A percentile compares a stretch with the other conserved stretches of the same genome.
Evolutionary conservation across 2,113 vertebrate species (phyloP).

Genomic region (Thermophis baileyi): DNA sequence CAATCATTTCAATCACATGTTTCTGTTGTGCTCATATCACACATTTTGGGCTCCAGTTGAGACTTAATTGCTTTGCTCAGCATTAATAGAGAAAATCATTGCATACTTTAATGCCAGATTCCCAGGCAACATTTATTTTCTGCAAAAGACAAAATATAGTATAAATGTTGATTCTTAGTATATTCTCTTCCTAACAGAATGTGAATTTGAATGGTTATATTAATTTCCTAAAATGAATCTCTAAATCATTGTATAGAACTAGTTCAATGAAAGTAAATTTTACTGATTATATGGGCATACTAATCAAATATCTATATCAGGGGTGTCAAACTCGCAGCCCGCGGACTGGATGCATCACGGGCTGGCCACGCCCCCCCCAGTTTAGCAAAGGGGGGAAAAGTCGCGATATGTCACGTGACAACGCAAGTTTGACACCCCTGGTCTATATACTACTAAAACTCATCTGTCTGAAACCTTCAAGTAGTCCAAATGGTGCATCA

Average conservation of each 20-base stretch:
- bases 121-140: no score
- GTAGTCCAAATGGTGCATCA: background rate
- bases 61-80: no score
- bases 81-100: no score
- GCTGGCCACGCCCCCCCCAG: no score
- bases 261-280: constrained; percentile 56
- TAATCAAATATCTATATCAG: constrained; percentile 13
- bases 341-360: no score
- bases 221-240: constrained; percentile 39
- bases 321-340: no score
- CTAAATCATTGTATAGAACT: constrained; percentile 45
- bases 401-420: no score
- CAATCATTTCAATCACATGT: background rate
- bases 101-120: no score
- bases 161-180: constrained; percentile 45
- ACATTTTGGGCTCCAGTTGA: no score
- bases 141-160: background rate
- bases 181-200: constrained; percentile 55
- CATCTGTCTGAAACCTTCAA: background rate
- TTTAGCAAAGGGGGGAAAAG: no score
- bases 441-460: no score
- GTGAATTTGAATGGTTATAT: constrained; percentile 41
- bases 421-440: no score
- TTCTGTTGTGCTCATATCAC: background rate
- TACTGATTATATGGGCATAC: constrained; percentile 22